Conservation (phyloP, 2,113 vertebrate genomes). For the Myodes glareolus region DNA sequence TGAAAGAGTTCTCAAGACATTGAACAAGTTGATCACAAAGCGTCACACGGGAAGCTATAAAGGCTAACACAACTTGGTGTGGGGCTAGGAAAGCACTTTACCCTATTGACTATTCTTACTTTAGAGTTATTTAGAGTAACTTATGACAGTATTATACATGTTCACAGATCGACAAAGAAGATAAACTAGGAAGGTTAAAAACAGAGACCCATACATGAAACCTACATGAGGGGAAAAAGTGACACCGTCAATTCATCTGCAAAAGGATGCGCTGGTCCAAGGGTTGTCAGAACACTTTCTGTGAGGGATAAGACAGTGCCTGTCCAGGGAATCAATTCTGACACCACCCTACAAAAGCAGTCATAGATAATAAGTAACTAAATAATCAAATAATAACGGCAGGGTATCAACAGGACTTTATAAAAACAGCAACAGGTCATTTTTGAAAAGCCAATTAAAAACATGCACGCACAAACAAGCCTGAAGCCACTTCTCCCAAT, state of each 20-base stretch:
- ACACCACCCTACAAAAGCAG: background rate
- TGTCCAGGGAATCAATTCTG: background rate
- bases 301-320: background rate
- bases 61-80: background rate
- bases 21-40: background rate
- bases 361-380: background rate
- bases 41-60: background rate
- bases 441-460: background rate
- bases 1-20: slow-evolving; percentile 43
- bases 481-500: slow-evolving; percentile 29
- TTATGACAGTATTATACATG: background rate
- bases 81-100: background rate
- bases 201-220: background rate
- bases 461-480: background rate
- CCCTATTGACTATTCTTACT: background rate
- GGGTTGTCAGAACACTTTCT: background rate
- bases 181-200: background rate
- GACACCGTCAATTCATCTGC: background rate
- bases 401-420: background rate
- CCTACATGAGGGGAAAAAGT: background rate
- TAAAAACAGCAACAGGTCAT: slow-evolving; percentile 28
- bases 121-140: background rate
- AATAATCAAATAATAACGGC: background rate
- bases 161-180: background rate
- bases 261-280: background rate